These are phyloP conservation scores for Aegotheles bennettii DNA, from an alignment of 2,113 vertebrate genomes.

Conservation along the genomic window DNA sequence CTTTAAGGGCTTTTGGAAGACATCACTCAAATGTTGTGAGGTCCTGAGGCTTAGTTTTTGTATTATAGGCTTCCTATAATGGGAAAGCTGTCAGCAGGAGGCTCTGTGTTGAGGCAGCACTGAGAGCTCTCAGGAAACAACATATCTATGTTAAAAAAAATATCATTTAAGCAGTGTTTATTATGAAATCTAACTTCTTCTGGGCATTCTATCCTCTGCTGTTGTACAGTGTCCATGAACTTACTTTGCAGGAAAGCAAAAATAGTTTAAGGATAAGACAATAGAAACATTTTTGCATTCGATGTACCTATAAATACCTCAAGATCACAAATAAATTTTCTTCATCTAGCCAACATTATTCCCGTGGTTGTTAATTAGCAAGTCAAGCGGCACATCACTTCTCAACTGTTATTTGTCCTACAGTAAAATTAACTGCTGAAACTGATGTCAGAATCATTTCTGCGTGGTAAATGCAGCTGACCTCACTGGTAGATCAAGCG, in stretches of 20 bases:
- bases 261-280: background rate
- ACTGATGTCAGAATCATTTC: conserved; percentile 37
- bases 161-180: background rate
- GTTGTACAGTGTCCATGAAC: background rate
- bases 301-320: background rate
- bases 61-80: background rate
- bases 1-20: background rate
- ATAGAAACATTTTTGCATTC: background rate
- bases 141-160: background rate
- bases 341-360: conserved; percentile 3
- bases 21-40: background rate
- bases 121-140: background rate
- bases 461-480: conserved; percentile 51
- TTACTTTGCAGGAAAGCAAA: background rate
- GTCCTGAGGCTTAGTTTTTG: background rate
- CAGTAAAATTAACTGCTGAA: conserved; percentile 46
- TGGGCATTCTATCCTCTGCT: background rate
- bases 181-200: background rate
- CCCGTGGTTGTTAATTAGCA: conserved; percentile 29
- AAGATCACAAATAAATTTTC: background rate
- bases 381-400: conserved; percentile 18
- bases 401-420: conserved; percentile 13
- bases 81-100: background rate
- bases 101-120: background rate
- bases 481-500: conserved; percentile 52